Percentiles rank a stretch among this genome's conserved stretches.
Evolutionary conservation across 2,113 vertebrate genomes (phyloP).

Genomic region (Mus musculus): GRCm39 chr1:151390001-151390500

Average conservation of each 20-base stretch:
- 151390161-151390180: not conserved
- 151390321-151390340: not conserved
- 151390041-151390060: not conserved
- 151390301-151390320: not conserved
- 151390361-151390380: not conserved
- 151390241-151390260: conserved; percentile 30
- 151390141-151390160: conserved; percentile 1
- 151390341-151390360: not conserved
- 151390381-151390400: not conserved
- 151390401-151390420: not conserved
- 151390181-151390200: not conserved
- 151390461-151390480: not conserved
- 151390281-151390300: not conserved
- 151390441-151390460: not conserved
- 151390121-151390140: not conserved
- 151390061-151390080: not conserved
- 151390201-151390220: not conserved
- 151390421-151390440: not conserved
- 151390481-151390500: not conserved
- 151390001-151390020: not conserved
- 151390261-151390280: not conserved
- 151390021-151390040: not conserved
- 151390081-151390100: not conserved
- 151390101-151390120: not conserved
- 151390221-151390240: conserved; percentile 18